These are phyloP conservation scores for Gymnoscopelus braueri DNA, from an alignment of 2,797 vertebrate genomes.

Conservation along the genomic window DNA sequence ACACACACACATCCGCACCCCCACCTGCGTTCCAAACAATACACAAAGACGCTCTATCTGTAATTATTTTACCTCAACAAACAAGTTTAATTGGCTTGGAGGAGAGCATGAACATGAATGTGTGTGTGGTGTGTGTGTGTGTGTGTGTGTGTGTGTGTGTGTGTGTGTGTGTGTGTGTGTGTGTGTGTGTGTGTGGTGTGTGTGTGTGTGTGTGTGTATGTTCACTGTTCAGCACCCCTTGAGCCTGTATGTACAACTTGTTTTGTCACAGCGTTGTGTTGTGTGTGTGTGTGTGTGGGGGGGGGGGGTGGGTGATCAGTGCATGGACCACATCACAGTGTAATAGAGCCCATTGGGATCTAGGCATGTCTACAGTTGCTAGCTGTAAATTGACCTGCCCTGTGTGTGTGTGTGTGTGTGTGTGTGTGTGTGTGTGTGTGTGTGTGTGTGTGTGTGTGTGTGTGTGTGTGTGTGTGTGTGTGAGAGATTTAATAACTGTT, in stretches of 20 bases:
- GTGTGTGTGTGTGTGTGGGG: neutral
- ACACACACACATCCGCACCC: too few species aligned
- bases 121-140: too few species aligned
- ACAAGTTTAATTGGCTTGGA: conserved; percentile 5
- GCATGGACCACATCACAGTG: conserved; percentile 52
- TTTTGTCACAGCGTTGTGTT: conserved; percentile 11
- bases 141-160: too few species aligned
- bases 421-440: too few species aligned
- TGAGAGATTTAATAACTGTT: too few species aligned
- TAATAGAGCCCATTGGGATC: conserved; percentile 61
- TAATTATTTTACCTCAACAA: conserved; percentile 1
- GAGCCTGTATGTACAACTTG: too few species aligned
- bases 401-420: conserved; percentile 6
- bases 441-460: too few species aligned
- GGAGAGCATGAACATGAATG: neutral
- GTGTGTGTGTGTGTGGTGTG: too few species aligned
- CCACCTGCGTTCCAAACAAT: neutral
- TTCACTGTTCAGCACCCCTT: too few species aligned
- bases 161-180: too few species aligned
- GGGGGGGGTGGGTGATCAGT: conserved; percentile 40
- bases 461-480: too few species aligned
- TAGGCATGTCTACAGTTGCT: conserved; percentile 62
- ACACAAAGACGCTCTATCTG: conserved; percentile 3
- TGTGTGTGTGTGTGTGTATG: too few species aligned
- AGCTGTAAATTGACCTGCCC: conserved; percentile 58